Conservation (phyloP, 2,888 invertebrate genomes). For the Stenotaenia linearis region DNA sequence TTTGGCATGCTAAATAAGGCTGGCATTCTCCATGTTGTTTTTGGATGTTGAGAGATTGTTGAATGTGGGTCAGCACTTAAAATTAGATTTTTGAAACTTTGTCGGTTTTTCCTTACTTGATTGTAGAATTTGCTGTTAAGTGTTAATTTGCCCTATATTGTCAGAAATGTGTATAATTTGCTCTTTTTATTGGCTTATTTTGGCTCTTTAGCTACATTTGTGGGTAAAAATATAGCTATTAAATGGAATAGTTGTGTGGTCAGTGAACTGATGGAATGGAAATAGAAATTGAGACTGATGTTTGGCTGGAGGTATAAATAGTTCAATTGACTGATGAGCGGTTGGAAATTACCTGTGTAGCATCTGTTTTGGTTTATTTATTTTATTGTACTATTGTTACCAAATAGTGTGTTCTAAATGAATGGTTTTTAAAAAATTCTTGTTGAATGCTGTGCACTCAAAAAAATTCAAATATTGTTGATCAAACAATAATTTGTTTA, state of each 20-base stretch:
- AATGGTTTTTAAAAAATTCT: no score
- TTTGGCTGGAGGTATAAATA: no score
- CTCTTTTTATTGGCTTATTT: neutral
- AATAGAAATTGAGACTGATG: no score
- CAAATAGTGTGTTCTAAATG: no score
- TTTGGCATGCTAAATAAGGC: slow-evolving; percentile 1
- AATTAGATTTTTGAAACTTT: neutral
- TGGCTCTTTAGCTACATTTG: neutral
- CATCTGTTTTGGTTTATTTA: no score
- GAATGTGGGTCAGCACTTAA: neutral
- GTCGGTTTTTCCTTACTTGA: neutral
- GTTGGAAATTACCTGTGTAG: no score
- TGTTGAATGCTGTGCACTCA: no score
- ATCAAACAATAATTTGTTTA: no score
- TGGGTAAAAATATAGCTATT: neutral
- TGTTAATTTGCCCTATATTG: neutral
- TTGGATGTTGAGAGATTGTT: neutral
- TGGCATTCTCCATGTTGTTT: slow-evolving; percentile 4
- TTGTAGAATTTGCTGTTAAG: neutral
- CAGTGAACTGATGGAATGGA: neutral
- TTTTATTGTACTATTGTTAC: neutral
- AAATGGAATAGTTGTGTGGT: neutral
- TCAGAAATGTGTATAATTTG: neutral
- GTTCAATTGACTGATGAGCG: no score
- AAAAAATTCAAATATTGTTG: no score